Conservation (phyloP, 2,113 vertebrate species). For the Peromyscus polionotus region DNA sequence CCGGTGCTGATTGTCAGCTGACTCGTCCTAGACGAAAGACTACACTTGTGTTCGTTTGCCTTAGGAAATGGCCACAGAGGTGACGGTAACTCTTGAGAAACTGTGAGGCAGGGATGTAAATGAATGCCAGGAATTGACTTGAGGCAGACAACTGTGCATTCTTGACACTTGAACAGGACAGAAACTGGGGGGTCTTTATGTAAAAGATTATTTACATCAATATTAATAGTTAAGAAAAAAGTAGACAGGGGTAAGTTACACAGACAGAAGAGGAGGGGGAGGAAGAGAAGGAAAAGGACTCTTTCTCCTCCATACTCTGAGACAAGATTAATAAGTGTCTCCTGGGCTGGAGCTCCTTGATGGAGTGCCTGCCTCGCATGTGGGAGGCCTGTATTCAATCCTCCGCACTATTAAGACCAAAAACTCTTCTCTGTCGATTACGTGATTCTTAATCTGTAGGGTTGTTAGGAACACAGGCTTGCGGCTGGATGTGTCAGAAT, state of each 20-base stretch:
- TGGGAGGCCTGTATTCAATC: not conserved
- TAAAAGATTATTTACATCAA: constrained; percentile 65
- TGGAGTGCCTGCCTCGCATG: not conserved
- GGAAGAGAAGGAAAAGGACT: not conserved
- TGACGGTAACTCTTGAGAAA: not conserved
- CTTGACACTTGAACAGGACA: constrained; percentile 72
- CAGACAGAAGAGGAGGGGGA: constrained; percentile 52
- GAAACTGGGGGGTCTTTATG: constrained; percentile 72
- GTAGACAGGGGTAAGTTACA: constrained; percentile 56
- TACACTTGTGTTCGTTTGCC: not conserved
- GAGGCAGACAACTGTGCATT: not conserved
- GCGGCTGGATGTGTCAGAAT: not conserved
- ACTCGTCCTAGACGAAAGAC: not conserved
- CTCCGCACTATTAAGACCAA: not conserved
- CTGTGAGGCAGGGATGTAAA: not conserved
- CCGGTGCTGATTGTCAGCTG: not conserved
- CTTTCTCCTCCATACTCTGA: constrained; percentile 1
- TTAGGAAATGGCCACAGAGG: not conserved
- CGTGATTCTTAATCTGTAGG: not conserved
- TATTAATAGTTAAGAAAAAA: constrained; percentile 74
- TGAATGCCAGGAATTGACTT: not conserved
- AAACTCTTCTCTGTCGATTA: not conserved
- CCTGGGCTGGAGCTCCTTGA: not conserved
- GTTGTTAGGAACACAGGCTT: not conserved
- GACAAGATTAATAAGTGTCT: not conserved